These are phyloP conservation scores for Apamea epomidion DNA, from an alignment of 2,888 invertebrate genomes.

Conservation along the genomic window DNA sequence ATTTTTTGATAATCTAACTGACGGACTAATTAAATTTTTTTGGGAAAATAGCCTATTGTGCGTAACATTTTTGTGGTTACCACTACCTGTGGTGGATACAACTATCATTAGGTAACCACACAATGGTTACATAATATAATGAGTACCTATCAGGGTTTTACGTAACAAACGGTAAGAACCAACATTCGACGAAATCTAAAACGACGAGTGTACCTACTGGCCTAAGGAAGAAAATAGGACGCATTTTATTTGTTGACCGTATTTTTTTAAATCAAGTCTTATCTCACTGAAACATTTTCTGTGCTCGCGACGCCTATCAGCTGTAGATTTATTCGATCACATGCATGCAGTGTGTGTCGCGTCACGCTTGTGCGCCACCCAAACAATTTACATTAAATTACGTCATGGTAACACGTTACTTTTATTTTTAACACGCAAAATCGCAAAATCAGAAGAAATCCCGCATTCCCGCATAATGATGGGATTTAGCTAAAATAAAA, in stretches of 20 bases:
- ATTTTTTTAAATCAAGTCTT: background rate
- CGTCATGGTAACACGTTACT: conserved; percentile 16
- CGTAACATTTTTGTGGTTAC: background rate
- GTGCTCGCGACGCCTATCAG: conserved; percentile 11
- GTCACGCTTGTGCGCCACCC: conserved; percentile 41
- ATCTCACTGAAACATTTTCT: background rate
- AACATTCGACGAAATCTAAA: background rate
- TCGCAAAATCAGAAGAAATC: background rate
- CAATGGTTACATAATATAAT: background rate
- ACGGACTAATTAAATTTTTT: too few relatives aligned
- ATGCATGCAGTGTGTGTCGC: conserved; percentile 7
- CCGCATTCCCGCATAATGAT: background rate
- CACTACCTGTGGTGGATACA: too few relatives aligned
- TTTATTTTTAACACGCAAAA: too few relatives aligned
- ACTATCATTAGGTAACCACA: background rate
- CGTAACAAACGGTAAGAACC: background rate
- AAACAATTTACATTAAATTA: conserved; percentile 37
- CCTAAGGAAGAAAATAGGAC: too few relatives aligned
- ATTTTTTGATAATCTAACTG: too few relatives aligned
- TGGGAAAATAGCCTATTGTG: too few relatives aligned
- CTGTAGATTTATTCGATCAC: conserved; percentile 21
- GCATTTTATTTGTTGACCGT: too few relatives aligned
- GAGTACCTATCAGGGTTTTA: background rate
- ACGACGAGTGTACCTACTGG: background rate
- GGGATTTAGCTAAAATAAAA: background rate